A percentile compares a stretch with the other conserved stretches of the same genome.
These are phyloP conservation scores for Acromyrmex charruanus DNA, from an alignment of 1,140 invertebrate genomes.

Conservation along the genomic window DNA sequence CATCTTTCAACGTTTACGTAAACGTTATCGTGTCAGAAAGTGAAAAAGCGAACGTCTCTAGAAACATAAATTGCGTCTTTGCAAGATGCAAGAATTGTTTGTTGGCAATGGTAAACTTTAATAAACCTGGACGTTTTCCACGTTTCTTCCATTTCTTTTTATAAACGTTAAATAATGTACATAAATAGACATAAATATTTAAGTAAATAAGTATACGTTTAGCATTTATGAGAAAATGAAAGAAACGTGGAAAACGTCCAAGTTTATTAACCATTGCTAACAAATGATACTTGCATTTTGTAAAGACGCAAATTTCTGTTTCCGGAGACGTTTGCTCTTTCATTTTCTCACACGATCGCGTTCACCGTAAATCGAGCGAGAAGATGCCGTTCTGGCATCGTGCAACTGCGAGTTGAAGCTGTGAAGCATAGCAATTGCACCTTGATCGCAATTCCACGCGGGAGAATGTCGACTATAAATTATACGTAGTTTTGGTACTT, in stretches of 20 bases:
- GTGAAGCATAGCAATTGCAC: conserved; percentile 19
- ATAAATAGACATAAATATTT: background rate
- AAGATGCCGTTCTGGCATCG: background rate
- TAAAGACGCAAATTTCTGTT: background rate
- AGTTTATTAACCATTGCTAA: background rate
- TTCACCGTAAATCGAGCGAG: conserved; percentile 27
- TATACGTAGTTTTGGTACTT: conserved; percentile 29
- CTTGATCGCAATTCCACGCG: conserved; percentile 23
- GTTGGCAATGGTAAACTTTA: background rate
- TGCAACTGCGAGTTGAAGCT: conserved; percentile 8
- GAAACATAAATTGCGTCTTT: background rate
- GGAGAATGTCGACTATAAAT: conserved; percentile 28
- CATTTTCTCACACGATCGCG: background rate
- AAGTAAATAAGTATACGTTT: background rate
- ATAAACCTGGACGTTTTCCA: too few species aligned
- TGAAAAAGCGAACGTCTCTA: background rate
- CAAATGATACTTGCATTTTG: background rate
- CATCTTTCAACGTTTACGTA: background rate
- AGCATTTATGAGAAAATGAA: background rate
- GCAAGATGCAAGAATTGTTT: background rate
- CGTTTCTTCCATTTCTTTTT: background rate
- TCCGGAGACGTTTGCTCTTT: background rate
- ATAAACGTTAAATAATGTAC: background rate
- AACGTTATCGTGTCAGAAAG: background rate
- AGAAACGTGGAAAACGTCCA: background rate